Base-by-base conservation (phyloP, 2,113 vertebrate species). In the Synchiropus splendidus region DNA sequence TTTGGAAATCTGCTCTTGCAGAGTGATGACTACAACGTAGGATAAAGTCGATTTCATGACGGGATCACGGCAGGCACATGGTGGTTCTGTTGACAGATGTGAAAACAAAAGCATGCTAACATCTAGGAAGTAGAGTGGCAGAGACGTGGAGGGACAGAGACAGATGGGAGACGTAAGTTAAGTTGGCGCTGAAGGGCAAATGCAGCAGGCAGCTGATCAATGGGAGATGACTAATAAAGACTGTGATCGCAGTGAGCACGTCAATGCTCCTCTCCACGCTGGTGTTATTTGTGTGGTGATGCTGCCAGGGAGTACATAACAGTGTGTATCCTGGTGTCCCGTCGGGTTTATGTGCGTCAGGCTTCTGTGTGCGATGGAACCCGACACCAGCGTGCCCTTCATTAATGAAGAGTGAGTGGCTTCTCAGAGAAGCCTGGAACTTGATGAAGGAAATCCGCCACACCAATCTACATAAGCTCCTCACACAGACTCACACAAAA, bases 141-240 rank as follows among this genome's bases (percentile, higher is more conserved):
- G 40, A 48, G 39, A 18, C 36, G 43, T 3, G 14, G 48, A 41
- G n/a, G 2, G 54, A 46, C 51, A 36, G 40, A 72, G 63, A 66
- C 36, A 17, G 55, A 74, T 64, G 56, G 42, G 36, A 38, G 54
- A 42, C 44, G 36, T 45, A 56, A 60, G 45, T 36, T 46, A 18
- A 46, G 39, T 10, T 48, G 61, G 54, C 54, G 11, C 17, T 53
- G 64, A 59, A 72, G 67, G 65, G 59, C 58, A 39, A 58, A 54
- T 41, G 47, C 58, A 61, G 45, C 40, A 31, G 66, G 59, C 62
- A 59, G 51, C 51, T 53, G 60, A 73, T 73, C 67, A 67, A 71
- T 73, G 54, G 57, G 61, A 55, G 51, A 57, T 50, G 61, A 66
- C 55, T 54, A 54, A 70, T 67, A 54, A 66, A 48, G 58, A 48